These are phyloP conservation scores for zebrafish (Danio rerio) DNA, from an alignment of 2,113 vertebrate species.

Conservation along the genomic window DNA sequence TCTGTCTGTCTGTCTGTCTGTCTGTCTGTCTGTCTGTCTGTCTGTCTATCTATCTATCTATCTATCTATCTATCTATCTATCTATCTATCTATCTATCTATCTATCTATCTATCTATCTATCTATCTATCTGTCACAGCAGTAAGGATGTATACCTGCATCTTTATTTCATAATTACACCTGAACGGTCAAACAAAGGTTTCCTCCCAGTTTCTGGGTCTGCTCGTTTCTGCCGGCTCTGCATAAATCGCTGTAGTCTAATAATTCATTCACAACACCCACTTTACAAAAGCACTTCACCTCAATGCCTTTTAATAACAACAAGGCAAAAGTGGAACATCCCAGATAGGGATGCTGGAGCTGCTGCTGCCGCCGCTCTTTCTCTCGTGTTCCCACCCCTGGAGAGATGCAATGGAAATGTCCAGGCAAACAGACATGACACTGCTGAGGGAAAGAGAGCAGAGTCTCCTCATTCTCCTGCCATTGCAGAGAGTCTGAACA, in stretches of 20 bases:
- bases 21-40: background rate
- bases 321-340: background rate
- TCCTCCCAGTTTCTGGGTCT: background rate
- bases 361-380: slow-evolving; percentile 41
- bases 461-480: slow-evolving; percentile 73
- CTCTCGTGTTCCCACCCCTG: slow-evolving; percentile 56
- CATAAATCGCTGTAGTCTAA: background rate
- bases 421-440: slow-evolving; percentile 79
- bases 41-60: background rate
- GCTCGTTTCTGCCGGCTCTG: background rate
- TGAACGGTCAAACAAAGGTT: background rate
- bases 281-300: background rate
- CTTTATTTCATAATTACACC: background rate
- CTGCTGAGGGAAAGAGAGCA: slow-evolving; percentile 69
- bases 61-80: background rate
- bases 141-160: too few species aligned
- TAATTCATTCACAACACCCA: background rate
- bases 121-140: background rate
- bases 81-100: background rate
- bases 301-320: background rate
- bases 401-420: slow-evolving; percentile 75
- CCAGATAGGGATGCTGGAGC: slow-evolving; percentile 47
- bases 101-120: background rate
- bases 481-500: slow-evolving; percentile 73
- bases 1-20: too few species aligned